These are phyloP conservation scores for Nibea coibor DNA, from an alignment of 2,113 vertebrate genomes.

Conservation along the genomic window DNA sequence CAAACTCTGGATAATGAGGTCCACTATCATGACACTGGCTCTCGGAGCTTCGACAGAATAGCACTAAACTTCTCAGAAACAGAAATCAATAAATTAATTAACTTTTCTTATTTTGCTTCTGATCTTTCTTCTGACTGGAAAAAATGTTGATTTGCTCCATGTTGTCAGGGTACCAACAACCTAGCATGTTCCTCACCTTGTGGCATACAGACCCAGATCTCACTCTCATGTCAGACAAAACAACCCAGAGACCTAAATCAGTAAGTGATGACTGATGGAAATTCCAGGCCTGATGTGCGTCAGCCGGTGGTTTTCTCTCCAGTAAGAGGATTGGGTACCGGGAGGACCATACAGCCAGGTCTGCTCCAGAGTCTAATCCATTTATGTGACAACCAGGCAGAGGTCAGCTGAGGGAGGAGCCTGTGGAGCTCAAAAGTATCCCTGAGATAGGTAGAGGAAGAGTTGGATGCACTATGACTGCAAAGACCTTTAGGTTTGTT, in stretches of 20 bases:
- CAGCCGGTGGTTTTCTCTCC: slow-evolving; percentile 35
- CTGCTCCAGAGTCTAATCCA: slow-evolving; percentile 49
- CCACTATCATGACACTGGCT: slow-evolving; percentile 14
- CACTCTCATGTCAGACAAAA: neutral
- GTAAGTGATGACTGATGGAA: slow-evolving; percentile 16
- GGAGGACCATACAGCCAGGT: neutral
- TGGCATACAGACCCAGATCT: slow-evolving; percentile 2
- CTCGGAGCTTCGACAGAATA: slow-evolving; percentile 5
- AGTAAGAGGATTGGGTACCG: slow-evolving; percentile 60
- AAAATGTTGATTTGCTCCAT: neutral
- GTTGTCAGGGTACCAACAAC: neutral
- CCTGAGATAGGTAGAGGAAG: slow-evolving; percentile 19
- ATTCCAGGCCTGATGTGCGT: slow-evolving; percentile 1
- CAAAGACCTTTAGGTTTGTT: neutral
- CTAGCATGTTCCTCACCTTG: neutral
- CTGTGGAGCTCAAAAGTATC: neutral
- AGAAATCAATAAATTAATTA: slow-evolving; percentile 10
- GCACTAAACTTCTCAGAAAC: slow-evolving; percentile 8
- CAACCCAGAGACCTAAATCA: slow-evolving; percentile 11
- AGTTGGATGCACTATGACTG: neutral
- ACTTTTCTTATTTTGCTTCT: too few species aligned
- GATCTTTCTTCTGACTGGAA: neutral
- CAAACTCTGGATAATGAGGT: slow-evolving; percentile 32
- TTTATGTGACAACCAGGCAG: slow-evolving; percentile 24
- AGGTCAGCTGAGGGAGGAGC: neutral